phyloP scores from a whole-genome alignment of 2,888 invertebrate genomes.

The Diarsia rubi region DNA sequence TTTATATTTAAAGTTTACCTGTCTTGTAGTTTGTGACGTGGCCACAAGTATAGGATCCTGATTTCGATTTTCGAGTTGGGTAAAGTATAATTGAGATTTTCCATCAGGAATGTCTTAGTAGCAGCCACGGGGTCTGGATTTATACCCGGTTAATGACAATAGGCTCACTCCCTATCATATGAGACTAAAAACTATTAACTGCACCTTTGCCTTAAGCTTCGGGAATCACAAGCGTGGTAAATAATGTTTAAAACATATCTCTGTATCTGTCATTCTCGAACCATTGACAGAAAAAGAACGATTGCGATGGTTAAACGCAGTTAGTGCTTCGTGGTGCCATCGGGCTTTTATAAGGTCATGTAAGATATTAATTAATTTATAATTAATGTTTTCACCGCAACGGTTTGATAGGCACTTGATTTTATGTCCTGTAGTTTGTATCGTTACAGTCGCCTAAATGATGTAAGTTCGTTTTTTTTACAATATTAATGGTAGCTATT shows the following conservation, averaged over 20 bases:
- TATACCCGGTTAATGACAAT: neutral
- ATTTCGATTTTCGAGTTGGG: neutral
- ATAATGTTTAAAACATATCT: neutral
- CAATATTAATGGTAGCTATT: slow-evolving; percentile 22
- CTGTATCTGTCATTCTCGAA: neutral
- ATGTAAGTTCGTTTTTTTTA: slow-evolving; percentile 40
- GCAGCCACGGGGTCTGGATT: neutral
- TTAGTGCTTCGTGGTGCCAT: neutral
- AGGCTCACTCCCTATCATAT: neutral
- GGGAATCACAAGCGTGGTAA: neutral
- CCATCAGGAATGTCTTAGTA: neutral
- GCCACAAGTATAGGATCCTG: neutral
- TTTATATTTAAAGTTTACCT: neutral
- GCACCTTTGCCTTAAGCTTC: neutral
- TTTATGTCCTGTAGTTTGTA: slow-evolving; percentile 54
- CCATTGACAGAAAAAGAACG: neutral
- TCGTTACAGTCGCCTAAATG: slow-evolving; percentile 51
- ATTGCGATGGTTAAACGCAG: neutral
- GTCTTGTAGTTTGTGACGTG: neutral
- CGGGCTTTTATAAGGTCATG: slow-evolving; percentile 7
- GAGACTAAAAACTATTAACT: neutral
- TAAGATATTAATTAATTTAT: slow-evolving; percentile 38
- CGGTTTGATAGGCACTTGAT: slow-evolving; percentile 45
- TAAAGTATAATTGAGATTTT: neutral
- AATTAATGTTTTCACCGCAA: slow-evolving; percentile 49